These are phyloP conservation scores for Pseudeuparius sepicola DNA, from an alignment of 2,888 invertebrate species.

Conservation along the genomic window DNA sequence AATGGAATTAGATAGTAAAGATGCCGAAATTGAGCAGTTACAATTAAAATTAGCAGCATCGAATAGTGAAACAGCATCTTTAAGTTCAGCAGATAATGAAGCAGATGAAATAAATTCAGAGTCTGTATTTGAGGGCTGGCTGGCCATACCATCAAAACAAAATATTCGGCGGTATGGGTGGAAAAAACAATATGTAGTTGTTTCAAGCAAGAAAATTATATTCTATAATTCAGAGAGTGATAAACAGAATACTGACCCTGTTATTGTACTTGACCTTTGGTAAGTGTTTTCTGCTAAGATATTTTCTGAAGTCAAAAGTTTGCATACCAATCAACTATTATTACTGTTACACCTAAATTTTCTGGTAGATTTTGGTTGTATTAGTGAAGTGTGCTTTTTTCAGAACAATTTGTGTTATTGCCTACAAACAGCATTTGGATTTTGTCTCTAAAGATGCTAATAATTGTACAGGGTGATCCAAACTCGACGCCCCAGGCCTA, in stretches of 20 bases:
- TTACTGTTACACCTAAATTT: no score
- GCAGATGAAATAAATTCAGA: conserved; percentile 60
- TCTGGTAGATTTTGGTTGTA: no score
- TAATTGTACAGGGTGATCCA: no score
- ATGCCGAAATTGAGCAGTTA: conserved; percentile 89
- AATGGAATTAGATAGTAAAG: conserved; percentile 96
- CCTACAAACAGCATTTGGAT: no score
- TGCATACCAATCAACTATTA: no score
- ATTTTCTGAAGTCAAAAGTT: no score
- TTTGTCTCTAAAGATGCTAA: no score
- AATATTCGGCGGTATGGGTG: conserved; percentile 93
- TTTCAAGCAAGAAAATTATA: conserved; percentile 92
- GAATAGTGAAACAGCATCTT: conserved; percentile 80
- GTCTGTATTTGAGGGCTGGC: conserved; percentile 87
- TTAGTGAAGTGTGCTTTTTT: no score
- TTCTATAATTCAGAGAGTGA: conserved; percentile 94
- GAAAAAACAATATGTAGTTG: conserved; percentile 95
- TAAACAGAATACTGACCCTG: conserved; percentile 89
- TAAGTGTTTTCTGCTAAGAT: conserved; percentile 38
- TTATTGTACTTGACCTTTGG: conserved; percentile 92
- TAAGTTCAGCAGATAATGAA: conserved; percentile 84
- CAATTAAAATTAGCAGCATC: conserved; percentile 73
- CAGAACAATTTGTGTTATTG: no score
- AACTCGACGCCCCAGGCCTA: no score
- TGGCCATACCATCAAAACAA: conserved; percentile 89